Evolutionary conservation across 2,113 vertebrate genomes (phyloP).

Genomic region (Laterallus jamaicensis): DNA sequence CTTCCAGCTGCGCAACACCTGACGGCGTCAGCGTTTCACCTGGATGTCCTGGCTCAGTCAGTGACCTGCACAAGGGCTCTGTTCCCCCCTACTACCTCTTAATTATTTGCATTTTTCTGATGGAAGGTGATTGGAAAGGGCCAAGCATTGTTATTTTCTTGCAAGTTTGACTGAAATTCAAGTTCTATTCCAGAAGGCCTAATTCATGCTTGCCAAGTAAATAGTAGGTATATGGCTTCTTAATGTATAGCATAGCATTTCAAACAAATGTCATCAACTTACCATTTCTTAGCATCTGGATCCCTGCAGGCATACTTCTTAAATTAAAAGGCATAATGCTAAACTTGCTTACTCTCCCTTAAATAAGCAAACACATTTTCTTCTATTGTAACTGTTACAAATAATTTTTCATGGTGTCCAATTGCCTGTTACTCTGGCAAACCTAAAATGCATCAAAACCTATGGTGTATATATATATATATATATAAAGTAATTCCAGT

Average conservation of each 20-base stretch:
- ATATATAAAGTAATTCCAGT: neutral
- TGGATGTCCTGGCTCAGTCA: neutral
- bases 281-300: neutral
- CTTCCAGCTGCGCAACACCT: neutral
- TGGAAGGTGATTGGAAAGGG: neutral
- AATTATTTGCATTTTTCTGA: neutral
- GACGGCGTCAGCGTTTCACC: neutral
- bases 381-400: neutral
- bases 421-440: neutral
- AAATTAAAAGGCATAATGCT: neutral
- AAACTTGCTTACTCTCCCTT: neutral
- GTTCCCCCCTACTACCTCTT: neutral
- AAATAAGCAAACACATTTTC: conserved; percentile 9
- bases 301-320: conserved; percentile 6
- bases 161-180: neutral
- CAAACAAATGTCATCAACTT: neutral
- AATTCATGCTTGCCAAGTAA: neutral
- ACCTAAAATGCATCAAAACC: conserved; percentile 3
- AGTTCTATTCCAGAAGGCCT: neutral
- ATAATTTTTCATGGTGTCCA: neutral
- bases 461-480: neutral
- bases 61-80: neutral
- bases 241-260: neutral
- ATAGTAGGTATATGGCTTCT: neutral
- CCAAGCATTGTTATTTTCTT: neutral